Base-by-base conservation (phyloP, 2,888 invertebrate species). In the Cephus runcator region DNA sequence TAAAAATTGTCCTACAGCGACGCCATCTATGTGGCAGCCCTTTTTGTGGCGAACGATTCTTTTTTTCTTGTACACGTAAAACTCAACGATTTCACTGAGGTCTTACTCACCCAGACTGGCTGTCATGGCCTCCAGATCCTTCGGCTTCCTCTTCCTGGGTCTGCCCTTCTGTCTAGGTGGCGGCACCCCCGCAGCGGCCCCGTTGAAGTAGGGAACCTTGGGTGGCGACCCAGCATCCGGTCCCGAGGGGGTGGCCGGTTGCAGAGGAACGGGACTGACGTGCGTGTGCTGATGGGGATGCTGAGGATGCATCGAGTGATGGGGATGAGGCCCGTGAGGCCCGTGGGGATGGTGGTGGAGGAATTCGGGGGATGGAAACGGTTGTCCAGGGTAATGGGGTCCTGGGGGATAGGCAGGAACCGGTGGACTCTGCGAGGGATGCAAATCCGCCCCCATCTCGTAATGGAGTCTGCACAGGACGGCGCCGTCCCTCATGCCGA, bases 121-220 rank as follows among this genome's bases (percentile, higher is more conserved):
- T 76, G 96, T 95, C 95, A 97, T 95, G 80, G 96, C 94, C 89
- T 97, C 97, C 86, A 97, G 94, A 91, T 97, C 97, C 93, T 97
- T 97, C 76, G 97, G 97, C 92, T 98, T 98, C 93, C 98, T 94
- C 93, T 98, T 98, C 90, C 98, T 93, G 68, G 98, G 98, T 84
- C 98, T 93, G 12, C 98, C 98, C 93, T 98, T 98, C 92, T 98
- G 98, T 86, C 97, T 93, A 11, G 97, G 96, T 85, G 93, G 92
- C 35, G 91, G 91, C 9, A 91, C 90, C 0, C 90, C 85, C 87
- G 94, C 90, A n/a, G 95, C 94, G 12, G 93, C 92, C 56, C 94
- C 94, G 88, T 94, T 94, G 87, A 94, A 95, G 87, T 93, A 94
- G 78, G 92, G 91, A 83, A 88, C 87, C 80, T 89, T 88, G 81